These are phyloP conservation scores for Premnoplex brunnescens DNA, from an alignment of 2,797 vertebrate species.

Conservation along the genomic window DNA sequence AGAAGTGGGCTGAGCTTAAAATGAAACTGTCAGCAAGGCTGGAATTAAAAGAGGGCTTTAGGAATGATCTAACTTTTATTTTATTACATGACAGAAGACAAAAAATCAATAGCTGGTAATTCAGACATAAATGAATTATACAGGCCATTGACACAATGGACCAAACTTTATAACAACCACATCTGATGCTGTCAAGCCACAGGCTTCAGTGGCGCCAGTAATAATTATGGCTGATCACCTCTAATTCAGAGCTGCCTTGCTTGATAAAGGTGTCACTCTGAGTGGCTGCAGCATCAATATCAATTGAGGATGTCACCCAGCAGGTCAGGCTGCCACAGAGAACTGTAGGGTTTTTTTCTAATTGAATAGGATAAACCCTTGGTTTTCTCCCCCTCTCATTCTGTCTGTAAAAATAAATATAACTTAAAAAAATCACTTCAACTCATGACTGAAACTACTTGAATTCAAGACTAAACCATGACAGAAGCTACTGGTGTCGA, in stretches of 20 bases:
- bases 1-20: slow-evolving; percentile 12
- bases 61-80: slow-evolving; percentile 73
- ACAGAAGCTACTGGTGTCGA: background rate
- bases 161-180: slow-evolving; percentile 79
- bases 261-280: slow-evolving; percentile 80
- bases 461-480: background rate
- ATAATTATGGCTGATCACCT: slow-evolving; percentile 83
- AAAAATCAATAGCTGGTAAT: slow-evolving; percentile 78
- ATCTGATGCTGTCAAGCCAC: slow-evolving; percentile 78
- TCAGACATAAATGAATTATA: slow-evolving; percentile 81
- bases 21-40: slow-evolving; percentile 48
- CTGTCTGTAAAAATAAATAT: background rate
- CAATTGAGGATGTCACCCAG: slow-evolving; percentile 65
- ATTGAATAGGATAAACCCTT: background rate
- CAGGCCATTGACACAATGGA: slow-evolving; percentile 80
- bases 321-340: slow-evolving; percentile 40
- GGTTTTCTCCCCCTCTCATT: background rate
- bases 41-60: slow-evolving; percentile 64
- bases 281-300: slow-evolving; percentile 67
- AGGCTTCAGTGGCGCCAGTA: slow-evolving; percentile 80
- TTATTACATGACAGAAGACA: slow-evolving; percentile 78
- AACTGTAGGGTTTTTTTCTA: background rate
- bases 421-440: background rate
- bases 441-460: background rate
- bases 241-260: slow-evolving; percentile 78